Evolutionary conservation across 2,113 vertebrate genomes (phyloP).

Genomic region (Myiopsitta monachus): DNA sequence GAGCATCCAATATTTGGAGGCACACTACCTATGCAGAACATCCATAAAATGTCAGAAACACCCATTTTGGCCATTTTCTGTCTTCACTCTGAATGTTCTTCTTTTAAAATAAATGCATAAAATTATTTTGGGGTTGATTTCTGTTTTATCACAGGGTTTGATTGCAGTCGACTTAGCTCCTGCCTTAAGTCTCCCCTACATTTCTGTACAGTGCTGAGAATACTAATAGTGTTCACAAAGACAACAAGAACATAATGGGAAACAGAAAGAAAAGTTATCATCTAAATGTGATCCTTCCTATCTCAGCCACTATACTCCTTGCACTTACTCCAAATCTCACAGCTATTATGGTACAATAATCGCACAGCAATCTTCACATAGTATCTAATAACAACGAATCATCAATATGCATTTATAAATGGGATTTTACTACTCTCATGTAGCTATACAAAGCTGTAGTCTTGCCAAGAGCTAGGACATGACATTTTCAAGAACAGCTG

Average conservation of each 20-base stretch:
- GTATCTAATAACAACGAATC: not conserved
- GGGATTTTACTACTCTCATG: not conserved
- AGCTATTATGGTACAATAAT: not conserved
- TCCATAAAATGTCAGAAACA: conserved; percentile 56
- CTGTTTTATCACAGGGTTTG: not conserved
- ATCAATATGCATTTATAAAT: not conserved
- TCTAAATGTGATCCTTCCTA: not conserved
- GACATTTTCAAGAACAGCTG: not conserved
- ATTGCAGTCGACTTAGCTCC: not conserved
- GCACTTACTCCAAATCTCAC: not conserved
- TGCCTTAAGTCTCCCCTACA: not conserved
- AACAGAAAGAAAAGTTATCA: not conserved
- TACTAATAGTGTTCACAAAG: conserved; percentile 4
- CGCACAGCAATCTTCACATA: not conserved
- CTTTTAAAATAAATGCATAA: not conserved
- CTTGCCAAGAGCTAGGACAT: not conserved
- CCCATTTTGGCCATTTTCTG: conserved; percentile 18
- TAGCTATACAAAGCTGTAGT: not conserved
- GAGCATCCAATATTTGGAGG: conserved; percentile 63
- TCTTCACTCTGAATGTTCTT: conserved; percentile 27
- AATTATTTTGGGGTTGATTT: not conserved
- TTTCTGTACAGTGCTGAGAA: not conserved
- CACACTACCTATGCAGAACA: conserved; percentile 56
- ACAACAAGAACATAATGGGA: not conserved
- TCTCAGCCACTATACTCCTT: not conserved